Percentiles rank a stretch among this genome's conserved stretches.
Evolutionary conservation across 1,140 invertebrate species (phyloP).

Genomic region (Euschistus heros): DNA sequence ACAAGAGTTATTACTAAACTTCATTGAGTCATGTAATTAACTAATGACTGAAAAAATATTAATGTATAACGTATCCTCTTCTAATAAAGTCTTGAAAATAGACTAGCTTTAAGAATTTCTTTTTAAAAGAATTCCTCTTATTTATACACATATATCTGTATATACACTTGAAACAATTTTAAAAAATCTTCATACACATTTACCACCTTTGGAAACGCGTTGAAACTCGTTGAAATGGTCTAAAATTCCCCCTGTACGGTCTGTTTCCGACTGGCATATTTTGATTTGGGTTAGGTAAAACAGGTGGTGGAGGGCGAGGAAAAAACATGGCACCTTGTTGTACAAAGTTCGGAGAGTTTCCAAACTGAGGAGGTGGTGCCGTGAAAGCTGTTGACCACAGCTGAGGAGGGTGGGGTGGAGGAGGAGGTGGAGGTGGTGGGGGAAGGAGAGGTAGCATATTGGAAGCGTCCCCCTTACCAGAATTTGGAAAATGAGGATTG

Average conservation of each 20-base stretch:
- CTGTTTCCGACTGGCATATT: neutral
- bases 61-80: too few relatives aligned
- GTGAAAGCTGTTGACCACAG: neutral
- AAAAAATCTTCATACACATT: too few relatives aligned
- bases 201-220: slow-evolving; percentile 32
- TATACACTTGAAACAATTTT: too few relatives aligned
- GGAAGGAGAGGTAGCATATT: slow-evolving; percentile 25
- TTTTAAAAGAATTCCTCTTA: too few relatives aligned
- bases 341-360: neutral
- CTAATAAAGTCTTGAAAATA: too few relatives aligned
- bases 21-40: too few relatives aligned
- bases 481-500: slow-evolving; percentile 29
- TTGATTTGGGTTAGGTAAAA: slow-evolving; percentile 21
- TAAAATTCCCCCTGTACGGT: neutral
- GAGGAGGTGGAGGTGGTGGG: slow-evolving; percentile 1
- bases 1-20: too few relatives aligned
- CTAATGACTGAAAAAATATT: too few relatives aligned
- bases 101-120: too few relatives aligned
- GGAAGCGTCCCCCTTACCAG: slow-evolving; percentile 22
- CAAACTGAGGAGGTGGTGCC: neutral
- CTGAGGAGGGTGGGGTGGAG: neutral
- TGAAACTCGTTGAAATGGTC: slow-evolving; percentile 20
- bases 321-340: too few relatives aligned
- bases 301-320: neutral
- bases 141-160: too few relatives aligned